Evolutionary conservation across 2,797 vertebrate species (phyloP).

Genomic region (Fundulus diaphanus): DNA sequence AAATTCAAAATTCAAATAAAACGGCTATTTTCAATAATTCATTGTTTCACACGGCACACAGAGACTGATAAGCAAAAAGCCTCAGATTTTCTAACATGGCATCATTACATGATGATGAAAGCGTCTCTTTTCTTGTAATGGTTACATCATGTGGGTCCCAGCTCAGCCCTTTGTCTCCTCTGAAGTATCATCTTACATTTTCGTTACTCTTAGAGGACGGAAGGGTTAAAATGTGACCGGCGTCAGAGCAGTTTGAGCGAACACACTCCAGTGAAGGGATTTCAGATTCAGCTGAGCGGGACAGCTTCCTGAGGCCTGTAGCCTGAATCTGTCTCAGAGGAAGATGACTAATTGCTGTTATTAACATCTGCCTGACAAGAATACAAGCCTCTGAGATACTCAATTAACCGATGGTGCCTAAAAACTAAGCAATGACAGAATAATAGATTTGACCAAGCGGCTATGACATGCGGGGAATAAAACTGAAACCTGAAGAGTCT

Average conservation of each 20-base stretch:
- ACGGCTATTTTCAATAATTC: constrained; percentile 30
- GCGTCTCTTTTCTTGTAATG: constrained; percentile 30
- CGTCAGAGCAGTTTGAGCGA: constrained; percentile 2
- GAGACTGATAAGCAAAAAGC: constrained; percentile 15
- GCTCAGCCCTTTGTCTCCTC: constrained; percentile 33
- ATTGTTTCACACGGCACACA: constrained; percentile 6
- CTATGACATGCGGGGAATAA: not conserved
- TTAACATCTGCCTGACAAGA: constrained; percentile 16
- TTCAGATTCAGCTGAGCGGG: constrained; percentile 16
- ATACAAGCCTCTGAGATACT: constrained; percentile 13
- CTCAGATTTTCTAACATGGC: constrained; percentile 33
- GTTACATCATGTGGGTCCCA: constrained; percentile 49
- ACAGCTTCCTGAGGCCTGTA: constrained; percentile 15
- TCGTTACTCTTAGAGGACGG: constrained; percentile 17
- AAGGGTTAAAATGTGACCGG: constrained; percentile 12
- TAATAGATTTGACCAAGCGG: not conserved
- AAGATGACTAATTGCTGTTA: constrained; percentile 24
- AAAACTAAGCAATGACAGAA: constrained; percentile 10
- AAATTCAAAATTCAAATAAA: not conserved
- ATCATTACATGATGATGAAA: constrained; percentile 56
- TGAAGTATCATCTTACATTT: constrained; percentile 39
- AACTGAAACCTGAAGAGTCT: not conserved
- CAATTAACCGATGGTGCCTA: not conserved
- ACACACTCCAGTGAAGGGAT: constrained; percentile 21
- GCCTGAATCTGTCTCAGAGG: constrained; percentile 21